phyloP scores from a whole-genome alignment of 23 tunicate genomes.

The Styela clava region DNA sequence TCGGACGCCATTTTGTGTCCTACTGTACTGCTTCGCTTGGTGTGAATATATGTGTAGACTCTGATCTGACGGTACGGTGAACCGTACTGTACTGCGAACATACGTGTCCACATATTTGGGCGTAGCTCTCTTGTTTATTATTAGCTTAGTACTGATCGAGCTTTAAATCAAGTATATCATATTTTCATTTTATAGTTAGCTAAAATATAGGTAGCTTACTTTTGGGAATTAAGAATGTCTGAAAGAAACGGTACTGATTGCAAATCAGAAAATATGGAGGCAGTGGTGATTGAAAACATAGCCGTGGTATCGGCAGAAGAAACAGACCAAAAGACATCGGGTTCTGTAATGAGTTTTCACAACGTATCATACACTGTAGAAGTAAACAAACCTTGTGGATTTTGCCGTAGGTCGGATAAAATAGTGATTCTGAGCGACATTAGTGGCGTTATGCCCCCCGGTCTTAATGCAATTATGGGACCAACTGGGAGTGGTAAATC shows the following conservation, averaged over 20 bases:
- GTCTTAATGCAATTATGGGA: conserved; percentile 71
- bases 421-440: neutral
- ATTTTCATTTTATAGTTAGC: neutral
- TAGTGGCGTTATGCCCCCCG: conserved; percentile 40
- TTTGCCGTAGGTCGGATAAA: neutral
- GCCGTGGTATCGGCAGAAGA: neutral
- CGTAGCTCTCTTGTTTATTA: too few species aligned
- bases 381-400: neutral
- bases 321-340: neutral
- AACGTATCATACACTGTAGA: conserved; percentile 11
- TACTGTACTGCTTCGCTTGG: too few species aligned
- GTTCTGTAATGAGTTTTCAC: conserved; percentile 18
- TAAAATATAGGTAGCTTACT: neutral
- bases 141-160: too few species aligned
- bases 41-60: too few species aligned
- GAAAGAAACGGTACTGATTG: too few species aligned
- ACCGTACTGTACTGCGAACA: too few species aligned
- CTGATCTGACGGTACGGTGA: too few species aligned
- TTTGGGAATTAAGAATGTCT: too few species aligned
- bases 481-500: conserved; percentile 94
- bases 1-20: too few species aligned
- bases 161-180: too few species aligned
- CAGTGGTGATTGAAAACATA: conserved; percentile 4
- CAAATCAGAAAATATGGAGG: neutral
- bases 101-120: too few species aligned